These are phyloP conservation scores for Podargus strigoides DNA, from an alignment of 2,797 vertebrate species.

Conservation along the genomic window DNA sequence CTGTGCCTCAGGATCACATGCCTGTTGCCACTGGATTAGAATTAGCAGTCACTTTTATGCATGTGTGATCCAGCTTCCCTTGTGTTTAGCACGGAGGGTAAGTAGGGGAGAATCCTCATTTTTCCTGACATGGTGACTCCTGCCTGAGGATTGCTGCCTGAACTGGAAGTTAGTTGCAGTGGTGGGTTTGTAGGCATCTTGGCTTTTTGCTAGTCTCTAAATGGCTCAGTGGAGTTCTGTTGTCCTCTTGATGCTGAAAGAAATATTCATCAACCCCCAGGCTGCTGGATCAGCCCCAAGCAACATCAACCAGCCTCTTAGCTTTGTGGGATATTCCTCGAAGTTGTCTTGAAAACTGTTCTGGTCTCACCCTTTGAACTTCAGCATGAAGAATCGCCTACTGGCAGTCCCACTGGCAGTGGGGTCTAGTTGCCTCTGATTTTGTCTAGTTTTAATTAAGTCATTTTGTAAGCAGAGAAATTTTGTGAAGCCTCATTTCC, in stretches of 20 bases:
- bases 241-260: not conserved
- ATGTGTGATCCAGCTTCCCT: not conserved
- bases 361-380: not conserved
- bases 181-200: not conserved
- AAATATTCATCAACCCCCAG: not conserved
- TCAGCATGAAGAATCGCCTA: not conserved
- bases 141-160: not conserved
- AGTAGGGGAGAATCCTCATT: not conserved
- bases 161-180: not conserved
- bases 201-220: not conserved
- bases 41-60: not conserved
- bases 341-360: not conserved
- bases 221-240: not conserved
- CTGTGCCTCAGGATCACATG: not conserved
- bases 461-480: not conserved
- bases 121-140: not conserved
- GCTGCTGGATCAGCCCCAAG: too few relatives aligned
- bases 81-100: not conserved
- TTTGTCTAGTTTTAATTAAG: not conserved
- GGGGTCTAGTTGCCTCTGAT: not conserved
- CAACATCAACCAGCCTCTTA: not conserved
- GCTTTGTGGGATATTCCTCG: not conserved
- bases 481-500: not conserved
- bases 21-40: not conserved
- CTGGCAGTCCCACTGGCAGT: not conserved